Evolutionary conservation across 2,797 vertebrate species (phyloP), one percentile per base, ranked within the genome.

Genomic region (Trichosurus vulpecula): DNA sequence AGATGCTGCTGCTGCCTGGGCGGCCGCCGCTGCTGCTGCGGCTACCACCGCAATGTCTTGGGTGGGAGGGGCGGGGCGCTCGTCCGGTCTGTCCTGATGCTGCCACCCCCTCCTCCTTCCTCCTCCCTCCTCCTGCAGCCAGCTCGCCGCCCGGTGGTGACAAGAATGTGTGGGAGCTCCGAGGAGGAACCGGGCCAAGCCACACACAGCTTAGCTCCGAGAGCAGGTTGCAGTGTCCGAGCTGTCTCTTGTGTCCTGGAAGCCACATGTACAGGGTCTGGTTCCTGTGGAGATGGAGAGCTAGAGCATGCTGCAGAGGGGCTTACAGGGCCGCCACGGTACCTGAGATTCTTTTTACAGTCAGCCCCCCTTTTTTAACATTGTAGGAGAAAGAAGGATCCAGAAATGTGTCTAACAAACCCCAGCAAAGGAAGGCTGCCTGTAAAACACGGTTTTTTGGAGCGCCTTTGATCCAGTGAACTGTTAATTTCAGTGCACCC

Each of bases 91-190:
- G 95, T 61, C 52, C 58, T 13, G 92, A 19, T 90, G 6, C 57
- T 0, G 91, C 94, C 41, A 58, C 93, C 87, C 93, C 94, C 94
- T 61, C 93, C 89, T 52, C 92, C 91, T 30, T 29, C 55, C 3
- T 66, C 89, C 92, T 87, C 93, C 93, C 94, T 57, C 93, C 56
- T 41, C 91, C 94, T 29, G 95, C 96, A 94, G 92, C 91, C 81
- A 1, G 92, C 61, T 31, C 3, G 54, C 94, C n/a, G 16, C 94
- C 94, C 35, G 0, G 47, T 35, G n/a, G 92, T 92, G 90, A n/a
- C 87, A 0, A 11, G 0, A 1, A 29, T 53, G 9, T 52, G n/a
- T 35, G 29, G 54, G 87, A 57, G 92, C 91, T 29, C 22, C 11
- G 0, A 22, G 10, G 81, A 58, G 53, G 19, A 81, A 27, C 2